These are phyloP conservation scores for Mesembrinibis cayennensis DNA, from an alignment of 2,113 vertebrate genomes.

Conservation along the genomic window DNA sequence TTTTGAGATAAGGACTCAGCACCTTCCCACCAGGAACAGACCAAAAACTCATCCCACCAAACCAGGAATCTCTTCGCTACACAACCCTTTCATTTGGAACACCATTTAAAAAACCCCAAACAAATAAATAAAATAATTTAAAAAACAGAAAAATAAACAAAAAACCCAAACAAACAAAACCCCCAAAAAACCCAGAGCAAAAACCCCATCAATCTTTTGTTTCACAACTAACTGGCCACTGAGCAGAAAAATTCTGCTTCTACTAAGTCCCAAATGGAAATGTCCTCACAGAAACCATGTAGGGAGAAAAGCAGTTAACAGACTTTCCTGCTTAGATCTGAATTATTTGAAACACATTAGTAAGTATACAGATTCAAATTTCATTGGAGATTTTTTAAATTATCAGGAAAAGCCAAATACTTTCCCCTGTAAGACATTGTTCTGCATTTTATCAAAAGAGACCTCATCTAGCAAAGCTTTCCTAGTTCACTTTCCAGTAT, in stretches of 20 bases:
- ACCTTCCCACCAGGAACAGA: not conserved
- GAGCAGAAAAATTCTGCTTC: not conserved
- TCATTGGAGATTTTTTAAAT: not conserved
- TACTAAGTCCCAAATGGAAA: not conserved
- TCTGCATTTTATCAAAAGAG: not conserved
- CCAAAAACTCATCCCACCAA: not conserved
- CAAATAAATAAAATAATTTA: not conserved
- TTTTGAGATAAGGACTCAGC: not conserved
- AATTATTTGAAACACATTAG: not conserved
- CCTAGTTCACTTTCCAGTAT: not conserved
- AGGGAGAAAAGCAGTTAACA: not conserved
- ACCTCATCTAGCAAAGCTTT: not conserved
- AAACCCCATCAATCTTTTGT: not conserved
- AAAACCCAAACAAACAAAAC: not conserved
- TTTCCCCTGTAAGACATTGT: not conserved
- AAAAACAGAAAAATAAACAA: not conserved
- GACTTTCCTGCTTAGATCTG: not conserved
- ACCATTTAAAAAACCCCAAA: accelerated
- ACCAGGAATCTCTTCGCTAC: not conserved
- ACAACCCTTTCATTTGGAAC: not conserved
- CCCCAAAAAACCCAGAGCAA: not conserved
- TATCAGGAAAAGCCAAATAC: not conserved
- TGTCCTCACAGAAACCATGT: not conserved
- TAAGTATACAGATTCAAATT: not conserved
- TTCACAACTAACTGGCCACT: not conserved